phyloP scores from a whole-genome alignment of 1,140 invertebrate species.

The Lasaia peninsularis region DNA sequence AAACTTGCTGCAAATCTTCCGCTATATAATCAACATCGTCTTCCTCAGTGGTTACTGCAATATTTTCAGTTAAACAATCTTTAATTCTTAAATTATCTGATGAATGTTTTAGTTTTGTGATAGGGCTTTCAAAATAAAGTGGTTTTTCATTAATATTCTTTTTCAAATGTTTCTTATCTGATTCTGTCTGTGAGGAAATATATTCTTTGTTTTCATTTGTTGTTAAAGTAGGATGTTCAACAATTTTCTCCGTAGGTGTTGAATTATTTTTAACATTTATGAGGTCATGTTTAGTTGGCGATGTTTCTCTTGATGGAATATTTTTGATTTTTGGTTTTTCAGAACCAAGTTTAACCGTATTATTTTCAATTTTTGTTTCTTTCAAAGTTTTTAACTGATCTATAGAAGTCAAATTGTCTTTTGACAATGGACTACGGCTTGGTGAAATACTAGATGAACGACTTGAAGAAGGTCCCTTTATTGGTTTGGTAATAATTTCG shows the following conservation, averaged over 20 bases:
- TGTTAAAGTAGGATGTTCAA: neutral
- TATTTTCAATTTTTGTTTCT: constrained; percentile 18
- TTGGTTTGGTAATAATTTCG: constrained; percentile 31
- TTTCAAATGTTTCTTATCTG: neutral
- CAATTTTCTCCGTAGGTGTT: neutral
- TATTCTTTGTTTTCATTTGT: neutral
- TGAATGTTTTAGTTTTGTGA: neutral
- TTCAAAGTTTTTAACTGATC: neutral
- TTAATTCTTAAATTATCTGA: neutral
- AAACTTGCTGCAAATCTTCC: constrained; percentile 10
- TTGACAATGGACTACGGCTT: constrained; percentile 41
- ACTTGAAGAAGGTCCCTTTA: constrained; percentile 22
- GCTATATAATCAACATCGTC: constrained; percentile 6
- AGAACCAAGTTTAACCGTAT: neutral
- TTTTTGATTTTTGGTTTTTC: constrained; percentile 4
- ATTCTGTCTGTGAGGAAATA: neutral
- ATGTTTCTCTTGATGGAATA: constrained; percentile 37
- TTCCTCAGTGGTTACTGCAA: constrained; percentile 10
- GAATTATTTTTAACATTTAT: constrained; percentile 2
- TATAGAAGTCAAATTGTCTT: constrained; percentile 22
- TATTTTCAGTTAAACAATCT: neutral
- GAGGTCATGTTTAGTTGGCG: constrained; percentile 46
- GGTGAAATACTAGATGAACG: constrained; percentile 47
- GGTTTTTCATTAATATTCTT: neutral
- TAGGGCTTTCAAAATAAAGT: neutral